Evolutionary conservation across 1,140 invertebrate genomes (phyloP).

Genomic region (Pogonomyrmex barbatus): DNA sequence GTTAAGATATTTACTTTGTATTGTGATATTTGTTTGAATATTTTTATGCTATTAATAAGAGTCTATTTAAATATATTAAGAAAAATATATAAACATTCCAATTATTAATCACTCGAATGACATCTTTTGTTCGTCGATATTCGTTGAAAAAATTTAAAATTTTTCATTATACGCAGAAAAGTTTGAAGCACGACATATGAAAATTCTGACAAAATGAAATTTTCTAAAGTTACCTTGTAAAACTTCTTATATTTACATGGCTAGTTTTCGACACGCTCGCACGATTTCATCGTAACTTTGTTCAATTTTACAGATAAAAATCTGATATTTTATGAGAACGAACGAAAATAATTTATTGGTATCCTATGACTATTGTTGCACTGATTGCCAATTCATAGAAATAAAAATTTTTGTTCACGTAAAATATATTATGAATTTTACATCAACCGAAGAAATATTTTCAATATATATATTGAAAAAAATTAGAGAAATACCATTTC

Average conservation of each 20-base stretch:
- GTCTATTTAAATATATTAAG: background rate
- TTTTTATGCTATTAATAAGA: background rate
- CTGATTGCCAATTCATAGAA: background rate
- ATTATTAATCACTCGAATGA: background rate
- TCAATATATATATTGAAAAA: background rate
- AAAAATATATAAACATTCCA: background rate
- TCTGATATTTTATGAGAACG: background rate
- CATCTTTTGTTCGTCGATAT: constrained; percentile 4
- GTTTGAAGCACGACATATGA: constrained; percentile 17
- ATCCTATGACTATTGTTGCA: background rate
- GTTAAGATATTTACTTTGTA: no score
- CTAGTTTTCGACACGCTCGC: constrained; percentile 33
- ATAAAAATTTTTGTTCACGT: background rate
- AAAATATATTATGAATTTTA: constrained; percentile 10
- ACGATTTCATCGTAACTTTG: constrained; percentile 50
- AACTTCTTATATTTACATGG: constrained; percentile 62
- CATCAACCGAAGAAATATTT: background rate
- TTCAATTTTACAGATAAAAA: constrained; percentile 32
- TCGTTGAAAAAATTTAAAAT: background rate
- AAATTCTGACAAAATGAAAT: constrained; percentile 28
- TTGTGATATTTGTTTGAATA: background rate
- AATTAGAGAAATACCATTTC: background rate
- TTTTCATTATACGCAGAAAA: constrained; percentile 27
- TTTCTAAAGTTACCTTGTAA: constrained; percentile 14
- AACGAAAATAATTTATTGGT: background rate